Base-by-base conservation (phyloP, 2,797 vertebrate species). In the Pipistrellus pygmaeus region DNA sequence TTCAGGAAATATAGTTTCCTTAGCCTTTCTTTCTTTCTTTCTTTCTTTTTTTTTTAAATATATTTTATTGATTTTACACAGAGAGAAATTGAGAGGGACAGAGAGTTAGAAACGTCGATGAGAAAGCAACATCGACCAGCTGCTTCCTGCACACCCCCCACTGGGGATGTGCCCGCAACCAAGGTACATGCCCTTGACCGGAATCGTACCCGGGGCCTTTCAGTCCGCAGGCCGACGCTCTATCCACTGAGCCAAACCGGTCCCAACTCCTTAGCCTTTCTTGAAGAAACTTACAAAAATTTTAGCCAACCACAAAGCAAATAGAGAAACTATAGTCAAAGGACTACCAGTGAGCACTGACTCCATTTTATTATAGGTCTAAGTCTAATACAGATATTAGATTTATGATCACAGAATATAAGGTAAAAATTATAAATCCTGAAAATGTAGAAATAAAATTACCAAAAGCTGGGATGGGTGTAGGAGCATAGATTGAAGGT, bases 361-460 rank as follows among this genome's bases (percentile, higher is more conserved):
- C 18, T 91, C 44, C 44, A 82, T 57, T 77, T 57, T 44, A 73
- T 8, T 81, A 21, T 53, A 86, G 25, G 12, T 46, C 64, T 66
- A 86, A 77, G 25, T 20, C 23, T 64, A 94, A 83, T 17, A 68
- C 6, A 51, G 75, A 84, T 46, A 90, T 0, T 87, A 8, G 38
- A 53, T 77, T 35, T 84, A 66, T 60, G 48, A 17, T 72, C 96
- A 75, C 10, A 87, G n/a, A 94, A 86, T 1, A 80, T 25, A 93
- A 93, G 30, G 38, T 44, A 78, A 88, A 46, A 75, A 53, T 69
- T 85, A 14, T 88, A 91, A 92, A 66, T 55, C 35, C 53, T 93
- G 20, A 95, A 90, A 85, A 85, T 76, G 27, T 35, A 82, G 73
- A 95, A 85, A 71, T 48, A 30, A 48, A 96, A 89, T 38, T 48